phyloP scores from a whole-genome alignment of 2,113 vertebrate genomes.

The Larimichthys polyactis region DNA sequence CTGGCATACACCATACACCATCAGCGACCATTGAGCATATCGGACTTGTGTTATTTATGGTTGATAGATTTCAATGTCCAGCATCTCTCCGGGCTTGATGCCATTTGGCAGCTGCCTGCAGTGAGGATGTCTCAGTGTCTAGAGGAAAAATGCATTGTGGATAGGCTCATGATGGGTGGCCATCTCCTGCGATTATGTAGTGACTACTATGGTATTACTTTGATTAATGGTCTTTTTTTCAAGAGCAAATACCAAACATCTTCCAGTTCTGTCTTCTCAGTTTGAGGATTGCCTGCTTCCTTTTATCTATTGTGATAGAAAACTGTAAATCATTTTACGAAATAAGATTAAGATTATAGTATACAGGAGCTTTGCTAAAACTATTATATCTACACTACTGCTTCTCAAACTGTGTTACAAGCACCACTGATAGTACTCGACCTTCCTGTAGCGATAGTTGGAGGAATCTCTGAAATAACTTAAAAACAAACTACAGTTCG shows the following conservation, averaged over 20 bases:
- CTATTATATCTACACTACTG: no score
- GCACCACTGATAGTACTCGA: no score
- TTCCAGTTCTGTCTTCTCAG: background rate
- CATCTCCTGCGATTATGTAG: no score
- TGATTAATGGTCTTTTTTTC: background rate
- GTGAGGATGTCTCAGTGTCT: background rate
- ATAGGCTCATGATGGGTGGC: background rate
- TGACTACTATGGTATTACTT: no score
- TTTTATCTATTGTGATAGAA: background rate
- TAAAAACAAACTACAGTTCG: no score
- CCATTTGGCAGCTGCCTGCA: constrained; percentile 36
- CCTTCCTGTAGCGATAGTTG: no score
- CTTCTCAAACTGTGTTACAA: no score
- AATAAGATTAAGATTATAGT: background rate
- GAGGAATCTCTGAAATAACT: no score
- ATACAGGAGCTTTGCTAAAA: background rate
- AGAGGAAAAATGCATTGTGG: constrained; percentile 17
- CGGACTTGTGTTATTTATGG: constrained; percentile 3
- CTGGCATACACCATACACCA: background rate
- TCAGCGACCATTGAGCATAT: background rate
- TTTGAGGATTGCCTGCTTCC: background rate
- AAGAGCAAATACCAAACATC: background rate
- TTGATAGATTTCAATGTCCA: constrained; percentile 35
- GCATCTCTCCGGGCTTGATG: constrained; percentile 16
- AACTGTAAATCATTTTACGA: background rate